Base-by-base conservation (phyloP, 2,888 invertebrate species). In the Lottia scabra region DNA sequence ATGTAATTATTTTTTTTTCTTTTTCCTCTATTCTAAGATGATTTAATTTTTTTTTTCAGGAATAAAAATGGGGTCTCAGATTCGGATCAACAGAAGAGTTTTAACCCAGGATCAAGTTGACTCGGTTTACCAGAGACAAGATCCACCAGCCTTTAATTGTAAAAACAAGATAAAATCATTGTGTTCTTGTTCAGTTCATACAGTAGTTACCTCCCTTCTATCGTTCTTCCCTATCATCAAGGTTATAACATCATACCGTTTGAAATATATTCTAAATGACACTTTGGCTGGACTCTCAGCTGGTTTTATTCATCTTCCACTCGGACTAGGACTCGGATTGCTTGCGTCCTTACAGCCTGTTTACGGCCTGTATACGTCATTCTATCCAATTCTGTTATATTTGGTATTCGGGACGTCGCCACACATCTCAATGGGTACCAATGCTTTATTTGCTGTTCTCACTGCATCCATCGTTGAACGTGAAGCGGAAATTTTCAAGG, bases 281-380 rank as follows among this genome's bases (percentile, higher is more conserved):
- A 30, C 84, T 23, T 48, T 85, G 12, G 79, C 84, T 16, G 87
- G 86, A 1, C 68, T 87, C 15, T 84, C 85, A 13, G 82, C 80
- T 23, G 85, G 83, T 15, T 85, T 86, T 72, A 80, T 87, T 73
- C 86, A 88, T 72, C 81, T 88, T 38, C 86, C 88, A 1, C 87
- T 86, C 73, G 84, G 86, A 15, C 81, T 86, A 74, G 86, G 84
- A 8, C 85, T 83, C 68, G 85, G 85, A 23, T 72, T 84, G 19
- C 80, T 86, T 23, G 81, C 86, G 13, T 80, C 80, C n/a, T 76
- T 87, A 16, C 75, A 78, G 3, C 84, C 85, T 15, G 74, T 83
- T 8, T 72, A 82, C 65, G 87, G 87, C 0, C 79, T 87, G 30
- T 86, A 86, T 75, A 77, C 81, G 0, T 82, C 85, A 1, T 80